A percentile compares a stretch with the other conserved stretches of the same genome.
Conservation (phyloP, 2,888 invertebrate species). For the Polietes domitor region DNA sequence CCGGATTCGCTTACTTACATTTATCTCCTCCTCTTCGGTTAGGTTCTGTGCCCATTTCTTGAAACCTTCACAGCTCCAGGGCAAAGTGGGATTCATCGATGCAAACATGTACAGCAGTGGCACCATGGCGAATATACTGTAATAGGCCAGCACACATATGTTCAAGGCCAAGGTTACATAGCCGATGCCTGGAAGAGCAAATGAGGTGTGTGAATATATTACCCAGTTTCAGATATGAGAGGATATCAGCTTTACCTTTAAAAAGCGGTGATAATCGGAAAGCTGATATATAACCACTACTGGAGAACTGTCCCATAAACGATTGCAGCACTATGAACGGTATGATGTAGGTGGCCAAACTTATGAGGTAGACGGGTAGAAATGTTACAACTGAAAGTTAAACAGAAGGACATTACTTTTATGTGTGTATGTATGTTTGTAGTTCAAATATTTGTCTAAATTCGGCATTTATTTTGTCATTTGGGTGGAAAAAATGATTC, state of each 20-base stretch:
- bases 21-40: constrained; percentile 55
- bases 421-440: too few species aligned
- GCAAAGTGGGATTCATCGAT: constrained; percentile 85
- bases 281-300: constrained; percentile 90
- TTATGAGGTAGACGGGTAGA: constrained; percentile 80
- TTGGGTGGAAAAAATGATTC: too few species aligned
- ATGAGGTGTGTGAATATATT: background rate
- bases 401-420: too few species aligned
- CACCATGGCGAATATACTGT: constrained; percentile 91
- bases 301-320: constrained; percentile 92
- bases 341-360: constrained; percentile 89
- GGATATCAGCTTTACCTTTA: constrained; percentile 86
- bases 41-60: constrained; percentile 62
- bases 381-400: constrained; percentile 70
- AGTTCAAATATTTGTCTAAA: too few species aligned
- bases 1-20: constrained; percentile 51
- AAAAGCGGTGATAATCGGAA: constrained; percentile 92
- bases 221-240: too few species aligned
- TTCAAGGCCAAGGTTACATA: constrained; percentile 91
- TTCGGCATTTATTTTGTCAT: too few species aligned
- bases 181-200: constrained; percentile 87
- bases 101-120: constrained; percentile 89
- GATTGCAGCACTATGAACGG: constrained; percentile 94
- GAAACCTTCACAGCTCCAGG: constrained; percentile 89
- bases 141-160: constrained; percentile 89